Base-by-base conservation (phyloP, 1,140 invertebrate species). In the Helicoverpa armigera region DNA sequence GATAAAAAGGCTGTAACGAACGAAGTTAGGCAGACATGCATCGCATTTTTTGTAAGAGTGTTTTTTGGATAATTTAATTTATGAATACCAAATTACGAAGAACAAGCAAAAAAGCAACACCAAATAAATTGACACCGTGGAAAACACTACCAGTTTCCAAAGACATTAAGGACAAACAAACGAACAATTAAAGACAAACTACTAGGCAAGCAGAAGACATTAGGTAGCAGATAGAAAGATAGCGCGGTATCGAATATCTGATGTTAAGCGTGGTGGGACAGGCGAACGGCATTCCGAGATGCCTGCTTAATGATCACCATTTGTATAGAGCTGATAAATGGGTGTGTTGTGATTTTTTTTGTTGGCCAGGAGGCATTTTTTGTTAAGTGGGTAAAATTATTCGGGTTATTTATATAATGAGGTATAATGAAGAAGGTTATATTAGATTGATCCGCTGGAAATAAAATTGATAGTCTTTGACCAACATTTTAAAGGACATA, bases 181-280 rank as follows among this genome's bases (percentile, higher is more conserved):
- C 69, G 69, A 72, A 72, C 69, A 53, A 72, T 72, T 72, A 72
- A 53, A 72, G 50, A 53, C 48, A 29, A 72, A 72, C 48, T 29
- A 72, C 69, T 58, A 31, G 35, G 53, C 72, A 58, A 60, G 54
- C 58, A 74, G 48, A 61, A 69, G 84, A 85, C 86, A 90, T 90
- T 88, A 84, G 86, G 90, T 92, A 90, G 91, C 90, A 86, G 91
- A 92, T 89, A 88, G 80, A 85, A 87, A 87, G 88, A 89, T 92
- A 92, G 85, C 88, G 82, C 79, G 85, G 86, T 92, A 92, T 92
- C 87, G 85, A 83, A 84, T 92, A 90, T 92, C 89, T 90, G 90
- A 90, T 90, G 88, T 90, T 87, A 89, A 86, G 85, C 85, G 74
- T 73, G 79, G 81, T 86, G 86, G 86, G 88, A 91, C 89, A 91